Evolutionary conservation across 2,888 invertebrate species (phyloP).

Genomic region (Beris morrisii): DNA sequence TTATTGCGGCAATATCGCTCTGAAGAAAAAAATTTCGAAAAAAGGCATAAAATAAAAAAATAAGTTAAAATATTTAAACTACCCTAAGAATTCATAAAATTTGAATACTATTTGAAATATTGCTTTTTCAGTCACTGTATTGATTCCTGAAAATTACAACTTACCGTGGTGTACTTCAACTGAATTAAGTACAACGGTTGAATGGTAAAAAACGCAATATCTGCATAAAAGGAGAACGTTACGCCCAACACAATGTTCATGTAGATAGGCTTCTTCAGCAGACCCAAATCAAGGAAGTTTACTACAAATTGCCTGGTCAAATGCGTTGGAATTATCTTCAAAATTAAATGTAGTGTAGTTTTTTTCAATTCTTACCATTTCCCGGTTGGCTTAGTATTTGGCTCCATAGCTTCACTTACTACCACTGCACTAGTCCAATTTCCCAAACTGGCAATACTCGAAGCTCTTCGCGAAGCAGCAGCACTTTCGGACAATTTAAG

Average conservation of each 20-base stretch:
- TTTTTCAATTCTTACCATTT: slow-evolving; percentile 25
- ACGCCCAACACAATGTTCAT: slow-evolving; percentile 72
- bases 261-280: slow-evolving; percentile 66
- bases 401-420: slow-evolving; percentile 49
- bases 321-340: background rate
- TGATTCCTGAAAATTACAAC: no score
- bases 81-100: no score
- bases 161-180: slow-evolving; percentile 50
- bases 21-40: slow-evolving; percentile 41
- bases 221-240: slow-evolving; percentile 68
- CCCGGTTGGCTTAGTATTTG: slow-evolving; percentile 42
- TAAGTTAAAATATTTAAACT: no score
- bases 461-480: slow-evolving; percentile 43
- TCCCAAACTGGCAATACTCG: slow-evolving; percentile 53
- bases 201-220: slow-evolving; percentile 69
- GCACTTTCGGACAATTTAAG: background rate
- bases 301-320: slow-evolving; percentile 59
- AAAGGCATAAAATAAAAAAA: no score
- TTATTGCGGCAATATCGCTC: slow-evolving; percentile 67
- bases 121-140: no score
- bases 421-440: slow-evolving; percentile 55
- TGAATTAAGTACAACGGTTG: slow-evolving; percentile 62
- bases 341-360: no score
- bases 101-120: no score
- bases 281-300: slow-evolving; percentile 64